Evolutionary conservation across 64 coral and sea anemone genomes (phyloP), one percentile per base, ranked within the genome.

Genomic region (Porites australiensis): DNA sequence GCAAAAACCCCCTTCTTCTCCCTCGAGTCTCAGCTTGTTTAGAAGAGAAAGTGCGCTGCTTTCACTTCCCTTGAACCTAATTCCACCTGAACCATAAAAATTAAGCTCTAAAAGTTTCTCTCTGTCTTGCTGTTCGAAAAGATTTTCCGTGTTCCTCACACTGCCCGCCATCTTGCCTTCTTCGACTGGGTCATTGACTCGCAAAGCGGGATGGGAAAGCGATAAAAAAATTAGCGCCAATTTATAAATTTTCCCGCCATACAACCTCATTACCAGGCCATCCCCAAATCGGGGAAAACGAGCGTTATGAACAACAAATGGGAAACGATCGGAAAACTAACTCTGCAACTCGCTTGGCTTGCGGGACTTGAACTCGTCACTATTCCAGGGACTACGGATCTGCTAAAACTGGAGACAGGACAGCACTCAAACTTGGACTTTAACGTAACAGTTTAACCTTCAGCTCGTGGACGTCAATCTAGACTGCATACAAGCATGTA

Each of bases 1-100:
- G 66, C 95, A 96, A 70, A 96, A 96, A 47, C 91, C 87, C 50
- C 68, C 71, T 45, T 90, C 71, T 45, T 90, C 91, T 87, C 95
- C 95, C 66, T 96, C 95, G 6, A 49, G 13, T 43, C 91, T 93
- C 16, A 96, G 82, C 50, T 58, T 80, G 47, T 90, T 79, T 14
- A 93, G 76, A 16, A 75, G 69, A 4, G 75, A 84, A 51, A 84
- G 63, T 12, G 81, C 47, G 47, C 11, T 51, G 51, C 81, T 84
- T 13, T 67, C 81, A 50, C 0, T 69, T 84, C 81, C 63, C 63
- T 69, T 84, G 81, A 50, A 84, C 18, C 19, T 84, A 52, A 63
- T 84, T 50, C 81, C 45, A n/a, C 81, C 81, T 3, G 81, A 51
- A 84, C 13, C 61, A 19, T 66, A 22, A 3, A 67, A n/a, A 8